A percentile compares a stretch with the other conserved stretches of the same genome.
Conservation (phyloP, 2,888 invertebrate genomes). For the Orthosia cruda region DNA sequence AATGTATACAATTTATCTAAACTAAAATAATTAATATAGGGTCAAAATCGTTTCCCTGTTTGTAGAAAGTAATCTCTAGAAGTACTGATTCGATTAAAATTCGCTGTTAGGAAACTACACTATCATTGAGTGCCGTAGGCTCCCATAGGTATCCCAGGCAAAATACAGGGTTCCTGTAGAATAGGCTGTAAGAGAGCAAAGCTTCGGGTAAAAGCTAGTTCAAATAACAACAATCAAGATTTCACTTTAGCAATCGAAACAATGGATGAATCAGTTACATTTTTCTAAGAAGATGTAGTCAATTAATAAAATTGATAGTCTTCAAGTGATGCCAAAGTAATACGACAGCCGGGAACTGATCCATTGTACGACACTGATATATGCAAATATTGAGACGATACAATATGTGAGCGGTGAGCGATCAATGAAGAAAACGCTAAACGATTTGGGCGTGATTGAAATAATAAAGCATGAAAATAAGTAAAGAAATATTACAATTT, state of each 20-base stretch:
- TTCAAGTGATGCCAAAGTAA: conserved; percentile 73
- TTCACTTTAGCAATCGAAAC: background rate
- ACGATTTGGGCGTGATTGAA: no score
- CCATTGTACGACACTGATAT: conserved; percentile 76
- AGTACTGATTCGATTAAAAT: no score
- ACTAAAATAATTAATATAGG: no score
- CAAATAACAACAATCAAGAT: conserved; percentile 5
- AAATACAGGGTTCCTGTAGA: background rate
- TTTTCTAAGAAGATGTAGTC: conserved; percentile 53
- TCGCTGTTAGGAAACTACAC: no score
- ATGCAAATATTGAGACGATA: conserved; percentile 75
- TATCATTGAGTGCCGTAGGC: no score
- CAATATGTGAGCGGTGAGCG: conserved; percentile 61
- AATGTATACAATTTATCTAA: no score
- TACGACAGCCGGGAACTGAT: conserved; percentile 76
- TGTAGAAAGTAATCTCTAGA: no score
- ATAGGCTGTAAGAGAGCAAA: background rate
- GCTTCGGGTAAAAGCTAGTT: background rate
- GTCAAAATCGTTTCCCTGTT: no score
- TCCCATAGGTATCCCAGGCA: no score
- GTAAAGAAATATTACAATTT: background rate
- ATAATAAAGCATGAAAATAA: no score
- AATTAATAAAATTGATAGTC: conserved; percentile 76
- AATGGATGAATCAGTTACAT: conserved; percentile 18
- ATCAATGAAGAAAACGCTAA: background rate